phyloP scores from a whole-genome alignment of 2,888 invertebrate genomes.

The Tetheella fluctuosa region DNA sequence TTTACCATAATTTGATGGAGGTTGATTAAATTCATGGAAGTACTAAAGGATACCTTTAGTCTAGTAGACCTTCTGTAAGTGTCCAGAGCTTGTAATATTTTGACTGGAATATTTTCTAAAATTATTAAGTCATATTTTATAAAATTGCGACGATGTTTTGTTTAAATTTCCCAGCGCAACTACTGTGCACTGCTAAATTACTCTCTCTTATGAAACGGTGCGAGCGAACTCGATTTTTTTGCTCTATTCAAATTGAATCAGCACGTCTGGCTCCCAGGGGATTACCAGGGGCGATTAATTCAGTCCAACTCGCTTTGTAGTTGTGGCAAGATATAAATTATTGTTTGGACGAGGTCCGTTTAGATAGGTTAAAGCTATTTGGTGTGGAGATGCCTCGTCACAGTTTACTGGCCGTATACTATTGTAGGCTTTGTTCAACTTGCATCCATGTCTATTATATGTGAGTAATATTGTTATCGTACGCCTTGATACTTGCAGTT shows the following conservation, averaged over 20 bases:
- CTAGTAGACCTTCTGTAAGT: no score
- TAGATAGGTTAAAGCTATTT: constrained; percentile 19
- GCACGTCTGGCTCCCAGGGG: constrained; percentile 45
- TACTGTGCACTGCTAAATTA: constrained; percentile 33
- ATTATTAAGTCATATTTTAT: no score
- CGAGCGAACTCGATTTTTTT: constrained; percentile 41
- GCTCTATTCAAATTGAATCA: constrained; percentile 60
- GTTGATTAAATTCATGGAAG: background rate
- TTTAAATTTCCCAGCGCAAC: constrained; percentile 33
- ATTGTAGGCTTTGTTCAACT: background rate
- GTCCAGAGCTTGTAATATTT: no score
- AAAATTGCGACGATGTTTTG: constrained; percentile 23
- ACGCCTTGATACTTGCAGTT: background rate
- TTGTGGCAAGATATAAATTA: constrained; percentile 49
- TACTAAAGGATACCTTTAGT: background rate
- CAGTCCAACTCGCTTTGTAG: constrained; percentile 38
- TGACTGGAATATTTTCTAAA: no score
- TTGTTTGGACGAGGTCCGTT: constrained; percentile 31
- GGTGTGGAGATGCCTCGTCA: constrained; percentile 1
- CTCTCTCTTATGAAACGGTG: constrained; percentile 31
- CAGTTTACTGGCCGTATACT: background rate
- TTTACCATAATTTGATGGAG: background rate
- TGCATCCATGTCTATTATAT: background rate
- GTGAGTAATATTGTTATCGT: background rate
- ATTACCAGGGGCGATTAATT: constrained; percentile 45